Evolutionary conservation across 2,888 invertebrate genomes (phyloP).

Genomic region (Morinoia aosen): DNA sequence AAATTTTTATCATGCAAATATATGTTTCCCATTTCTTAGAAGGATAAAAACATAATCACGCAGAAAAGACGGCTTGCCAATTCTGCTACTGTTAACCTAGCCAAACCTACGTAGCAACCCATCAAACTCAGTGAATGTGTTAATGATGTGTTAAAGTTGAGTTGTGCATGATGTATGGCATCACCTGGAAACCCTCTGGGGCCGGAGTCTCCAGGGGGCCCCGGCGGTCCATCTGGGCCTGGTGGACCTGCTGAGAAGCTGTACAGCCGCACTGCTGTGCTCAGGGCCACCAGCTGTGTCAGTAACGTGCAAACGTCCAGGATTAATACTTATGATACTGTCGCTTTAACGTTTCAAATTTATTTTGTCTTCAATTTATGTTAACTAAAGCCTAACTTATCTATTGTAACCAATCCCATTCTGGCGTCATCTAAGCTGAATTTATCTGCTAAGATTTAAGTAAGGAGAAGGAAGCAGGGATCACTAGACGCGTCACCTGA

Average conservation of each 20-base stretch:
- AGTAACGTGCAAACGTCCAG: background rate
- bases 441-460: too few relatives aligned
- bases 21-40: too few relatives aligned
- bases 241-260: slow-evolving; percentile 75
- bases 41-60: too few relatives aligned
- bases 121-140: too few relatives aligned
- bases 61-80: too few relatives aligned
- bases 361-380: background rate
- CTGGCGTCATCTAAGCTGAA: too few relatives aligned
- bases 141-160: too few relatives aligned
- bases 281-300: slow-evolving; percentile 71
- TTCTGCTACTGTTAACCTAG: too few relatives aligned
- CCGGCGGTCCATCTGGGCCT: slow-evolving; percentile 74
- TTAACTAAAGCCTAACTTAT: background rate
- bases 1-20: too few relatives aligned
- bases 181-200: slow-evolving; percentile 69
- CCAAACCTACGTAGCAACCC: too few relatives aligned
- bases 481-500: background rate
- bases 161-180: background rate
- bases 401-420: too few relatives aligned
- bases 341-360: background rate
- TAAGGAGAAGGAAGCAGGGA: too few relatives aligned
- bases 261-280: slow-evolving; percentile 74
- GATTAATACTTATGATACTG: background rate
- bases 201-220: slow-evolving; percentile 73